Base-by-base conservation (phyloP, 2,113 vertebrate species). In the Hiodon alosoides region DNA sequence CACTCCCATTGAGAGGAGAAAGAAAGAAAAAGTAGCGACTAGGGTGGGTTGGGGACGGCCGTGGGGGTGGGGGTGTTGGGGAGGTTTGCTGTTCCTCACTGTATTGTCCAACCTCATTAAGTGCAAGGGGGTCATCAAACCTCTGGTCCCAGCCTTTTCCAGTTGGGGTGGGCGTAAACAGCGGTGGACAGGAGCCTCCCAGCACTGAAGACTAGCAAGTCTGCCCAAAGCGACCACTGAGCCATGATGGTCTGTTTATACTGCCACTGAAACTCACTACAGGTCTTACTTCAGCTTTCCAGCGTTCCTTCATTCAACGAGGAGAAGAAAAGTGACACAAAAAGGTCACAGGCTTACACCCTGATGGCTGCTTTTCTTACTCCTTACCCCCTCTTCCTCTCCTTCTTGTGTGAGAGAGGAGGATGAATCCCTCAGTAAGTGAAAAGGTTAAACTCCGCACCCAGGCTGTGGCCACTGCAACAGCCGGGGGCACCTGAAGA, bases 401-500 rank as follows among this genome's bases (percentile, higher is more conserved):
- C 54, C 3, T 2, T 9, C 52, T 55, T 78, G 71, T 61, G 73
- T 80, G 78, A 79, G 78, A 81, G 76, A 79, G 82, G 75, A 48
- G 76, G 76, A 54, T 47, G 81, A 83, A 86, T 83, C 82, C 71
- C 81, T 85, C 79, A 85, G 78, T n/a, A 76, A 79, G 72, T 87
- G 83, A 89, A 86, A 87, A 86, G 90, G 87, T 89, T 89, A 85
- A 89, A 87, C 88, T 89, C 84, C 84, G 69, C 79, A 73, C 80
- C 79, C 71, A 83, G 86, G 60, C 50, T 14, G 16, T 16, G 64
- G 69, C 58, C 76, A 82, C 47, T 5, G 73, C 82, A 78, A 71
- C 79, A 82, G 86, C 86, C 84, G 72, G 87, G 86, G 75, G 87
- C 83, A 89, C 88, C 89, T 91, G 87, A 89, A 88, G 89, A 89